Percentiles rank a stretch among this genome's conserved stretches.
phyloP scores from a whole-genome alignment of 2,113 vertebrate genomes.

The Macrotis lagotis region DNA sequence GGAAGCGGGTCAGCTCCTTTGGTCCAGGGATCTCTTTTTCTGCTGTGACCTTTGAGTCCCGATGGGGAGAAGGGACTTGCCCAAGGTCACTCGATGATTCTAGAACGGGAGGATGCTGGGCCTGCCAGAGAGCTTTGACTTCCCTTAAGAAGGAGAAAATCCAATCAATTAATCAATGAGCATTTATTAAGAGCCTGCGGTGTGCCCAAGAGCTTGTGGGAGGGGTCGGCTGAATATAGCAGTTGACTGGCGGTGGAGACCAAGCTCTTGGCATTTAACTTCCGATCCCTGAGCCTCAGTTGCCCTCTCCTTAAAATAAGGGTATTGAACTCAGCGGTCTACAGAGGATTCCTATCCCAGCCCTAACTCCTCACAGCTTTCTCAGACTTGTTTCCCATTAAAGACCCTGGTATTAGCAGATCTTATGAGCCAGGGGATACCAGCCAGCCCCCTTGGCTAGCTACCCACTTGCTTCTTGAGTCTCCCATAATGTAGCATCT shows the following conservation, averaged over 20 bases:
- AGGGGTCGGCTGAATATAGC: not conserved
- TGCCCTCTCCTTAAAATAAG: too few species aligned
- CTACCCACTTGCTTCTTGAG: too few species aligned
- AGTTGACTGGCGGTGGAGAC: not conserved
- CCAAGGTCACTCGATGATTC: not conserved
- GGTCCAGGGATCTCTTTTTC: not conserved
- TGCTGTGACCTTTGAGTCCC: not conserved
- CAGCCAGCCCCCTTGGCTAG: too few species aligned
- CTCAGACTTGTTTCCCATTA: too few species aligned
- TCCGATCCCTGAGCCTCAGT: too few species aligned
- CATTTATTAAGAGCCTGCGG: not conserved
- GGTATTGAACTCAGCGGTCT: too few species aligned
- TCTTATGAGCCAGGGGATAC: too few species aligned
- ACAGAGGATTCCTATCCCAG: too few species aligned
- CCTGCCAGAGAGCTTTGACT: conserved; percentile 27
- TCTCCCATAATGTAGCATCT: too few species aligned
- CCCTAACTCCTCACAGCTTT: too few species aligned
- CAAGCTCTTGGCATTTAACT: too few species aligned
- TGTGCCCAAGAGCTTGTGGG: not conserved
- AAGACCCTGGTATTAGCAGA: too few species aligned
- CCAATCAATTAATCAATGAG: not conserved
- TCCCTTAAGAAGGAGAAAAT: not conserved
- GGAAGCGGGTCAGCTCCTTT: not conserved
- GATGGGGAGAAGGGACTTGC: not conserved
- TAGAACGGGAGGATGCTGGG: conserved; percentile 36